Percentiles rank a stretch among this genome's conserved stretches.
These are phyloP conservation scores for Catharus fuscescens DNA, from an alignment of 2,113 vertebrate species.

Conservation along the genomic window DNA sequence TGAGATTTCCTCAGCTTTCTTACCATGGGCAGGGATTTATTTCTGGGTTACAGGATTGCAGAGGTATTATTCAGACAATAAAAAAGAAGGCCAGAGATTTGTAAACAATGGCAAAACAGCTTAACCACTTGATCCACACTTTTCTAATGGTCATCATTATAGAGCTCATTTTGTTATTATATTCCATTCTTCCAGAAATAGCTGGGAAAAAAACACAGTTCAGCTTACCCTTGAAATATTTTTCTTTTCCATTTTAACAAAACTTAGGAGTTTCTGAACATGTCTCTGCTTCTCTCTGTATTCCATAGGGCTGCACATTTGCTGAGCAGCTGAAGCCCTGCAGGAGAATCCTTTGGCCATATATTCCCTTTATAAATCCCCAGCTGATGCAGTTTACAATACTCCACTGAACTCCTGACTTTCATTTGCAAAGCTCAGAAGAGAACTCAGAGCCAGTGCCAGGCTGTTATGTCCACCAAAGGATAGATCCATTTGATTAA, in stretches of 20 bases:
- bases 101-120: conserved; percentile 11
- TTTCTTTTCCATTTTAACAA: background rate
- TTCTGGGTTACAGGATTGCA: background rate
- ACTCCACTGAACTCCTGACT: conserved; percentile 6
- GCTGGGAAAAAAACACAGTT: background rate
- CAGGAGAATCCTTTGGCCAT: conserved; percentile 10
- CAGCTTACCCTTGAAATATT: background rate
- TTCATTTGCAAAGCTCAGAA: conserved; percentile 5
- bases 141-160: background rate
- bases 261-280: background rate
- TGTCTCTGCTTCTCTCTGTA: background rate
- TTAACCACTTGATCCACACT: background rate
- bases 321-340: background rate
- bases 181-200: background rate
- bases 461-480: background rate
- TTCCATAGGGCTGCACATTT: background rate
- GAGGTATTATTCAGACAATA: background rate
- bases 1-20: conserved; percentile 34
- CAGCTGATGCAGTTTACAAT: conserved; percentile 6
- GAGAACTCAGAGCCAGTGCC: background rate
- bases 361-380: conserved; percentile 18
- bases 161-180: background rate
- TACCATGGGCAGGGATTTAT: conserved; percentile 16
- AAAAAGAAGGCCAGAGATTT: background rate
- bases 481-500: background rate